Conservation (phyloP, 2,888 invertebrate genomes). For the Agrochola macilenta region DNA sequence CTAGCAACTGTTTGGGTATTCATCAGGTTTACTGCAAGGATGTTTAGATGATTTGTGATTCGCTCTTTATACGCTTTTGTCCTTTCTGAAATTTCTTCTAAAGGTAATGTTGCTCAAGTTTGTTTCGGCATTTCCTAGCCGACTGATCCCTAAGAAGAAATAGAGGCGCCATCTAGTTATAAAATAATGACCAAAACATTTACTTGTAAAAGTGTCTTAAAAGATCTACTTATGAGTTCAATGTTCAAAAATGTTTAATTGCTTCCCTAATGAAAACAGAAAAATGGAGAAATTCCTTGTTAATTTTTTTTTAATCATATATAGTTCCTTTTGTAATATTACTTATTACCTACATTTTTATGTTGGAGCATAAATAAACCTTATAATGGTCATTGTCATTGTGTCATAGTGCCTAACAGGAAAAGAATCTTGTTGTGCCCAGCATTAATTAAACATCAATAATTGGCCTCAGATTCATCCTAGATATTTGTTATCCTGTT, state of each 20-base stretch:
- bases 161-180: neutral
- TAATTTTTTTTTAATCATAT: no score
- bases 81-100: no score
- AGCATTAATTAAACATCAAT: conserved; percentile 11
- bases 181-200: neutral
- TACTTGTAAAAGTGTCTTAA: neutral
- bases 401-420: neutral
- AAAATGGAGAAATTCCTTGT: neutral
- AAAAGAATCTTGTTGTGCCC: neutral
- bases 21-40: no score
- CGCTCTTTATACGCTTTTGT: no score
- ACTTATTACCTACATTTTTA: neutral
- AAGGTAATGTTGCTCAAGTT: conserved; percentile 71
- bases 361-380: neutral
- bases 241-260: no score
- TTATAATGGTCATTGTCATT: neutral
- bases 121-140: no score
- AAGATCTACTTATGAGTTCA: neutral
- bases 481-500: conserved; percentile 28
- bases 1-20: no score
- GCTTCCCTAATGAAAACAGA: no score
- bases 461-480: neutral
- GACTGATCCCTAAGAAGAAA: no score
- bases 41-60: no score
- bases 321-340: neutral